phyloP scores from a whole-genome alignment of 2,113 vertebrate genomes.

The Perognathus longimembris region DNA sequence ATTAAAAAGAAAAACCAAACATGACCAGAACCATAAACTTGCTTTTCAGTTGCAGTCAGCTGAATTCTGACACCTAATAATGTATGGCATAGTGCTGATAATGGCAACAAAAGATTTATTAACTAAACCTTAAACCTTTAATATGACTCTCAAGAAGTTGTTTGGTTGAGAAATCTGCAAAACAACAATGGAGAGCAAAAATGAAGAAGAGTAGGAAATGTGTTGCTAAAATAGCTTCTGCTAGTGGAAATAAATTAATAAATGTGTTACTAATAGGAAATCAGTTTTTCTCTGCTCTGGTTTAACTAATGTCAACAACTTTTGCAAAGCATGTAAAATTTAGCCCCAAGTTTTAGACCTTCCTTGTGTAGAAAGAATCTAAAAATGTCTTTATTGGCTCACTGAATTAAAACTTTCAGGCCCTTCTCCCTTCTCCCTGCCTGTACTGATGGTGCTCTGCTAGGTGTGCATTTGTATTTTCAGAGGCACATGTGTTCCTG shows the following conservation, averaged over 20 bases:
- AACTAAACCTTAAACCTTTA: conserved; percentile 53
- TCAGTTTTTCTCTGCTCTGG: not conserved
- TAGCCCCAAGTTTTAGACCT: not conserved
- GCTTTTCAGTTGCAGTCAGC: conserved; percentile 22
- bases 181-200: conserved; percentile 24
- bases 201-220: not conserved
- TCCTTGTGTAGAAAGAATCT: conserved; percentile 37
- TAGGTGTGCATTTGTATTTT: conserved; percentile 32
- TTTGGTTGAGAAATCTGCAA: conserved; percentile 39
- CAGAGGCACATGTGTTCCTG: not conserved
- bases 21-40: not conserved
- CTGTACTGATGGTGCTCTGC: not conserved
- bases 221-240: conserved; percentile 25
- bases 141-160: conserved; percentile 36
- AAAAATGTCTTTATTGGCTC: conserved; percentile 6
- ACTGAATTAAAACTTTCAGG: not conserved
- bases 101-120: conserved; percentile 40
- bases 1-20: conserved; percentile 62
- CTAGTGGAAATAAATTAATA: conserved; percentile 17
- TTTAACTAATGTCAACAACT: conserved; percentile 48
- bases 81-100: conserved; percentile 44
- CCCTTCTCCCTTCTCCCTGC: not conserved
- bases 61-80: conserved; percentile 46
- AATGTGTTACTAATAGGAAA: conserved; percentile 51
- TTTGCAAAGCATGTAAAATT: conserved; percentile 26